Conservation (phyloP, 2,888 invertebrate genomes). For the Phengaris alcon region DNA sequence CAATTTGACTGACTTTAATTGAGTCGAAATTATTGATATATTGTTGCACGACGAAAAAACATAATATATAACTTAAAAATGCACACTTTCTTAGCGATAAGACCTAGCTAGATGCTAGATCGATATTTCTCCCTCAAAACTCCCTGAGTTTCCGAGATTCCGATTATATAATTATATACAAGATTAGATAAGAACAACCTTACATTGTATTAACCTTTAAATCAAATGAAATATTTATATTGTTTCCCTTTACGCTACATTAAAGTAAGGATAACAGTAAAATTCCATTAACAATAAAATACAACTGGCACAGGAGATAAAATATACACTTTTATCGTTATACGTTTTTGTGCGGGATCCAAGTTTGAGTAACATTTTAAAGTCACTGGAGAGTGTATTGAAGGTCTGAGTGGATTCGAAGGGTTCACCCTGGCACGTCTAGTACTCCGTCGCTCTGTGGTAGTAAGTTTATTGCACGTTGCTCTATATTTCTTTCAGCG, state of each 20-base stretch:
- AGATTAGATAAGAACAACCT: no score
- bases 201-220: background rate
- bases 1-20: no score
- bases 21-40: no score
- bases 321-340: constrained; percentile 1
- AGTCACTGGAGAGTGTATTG: background rate
- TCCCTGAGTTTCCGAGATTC: no score
- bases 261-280: constrained; percentile 2
- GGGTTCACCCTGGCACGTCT: background rate
- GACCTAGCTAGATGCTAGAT: no score
- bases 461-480: background rate
- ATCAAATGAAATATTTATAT: background rate
- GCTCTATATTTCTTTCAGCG: constrained; percentile 3
- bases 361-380: background rate
- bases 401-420: no score
- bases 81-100: no score
- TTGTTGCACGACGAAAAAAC: no score
- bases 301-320: background rate
- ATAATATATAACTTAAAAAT: no score
- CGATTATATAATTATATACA: no score
- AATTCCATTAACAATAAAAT: constrained; percentile 11
- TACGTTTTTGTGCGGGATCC: background rate
- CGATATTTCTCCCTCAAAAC: no score
- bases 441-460: background rate
- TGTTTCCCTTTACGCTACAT: background rate